Base-by-base conservation (phyloP, 2,113 vertebrate species). In the Varanus komodoensis region DNA sequence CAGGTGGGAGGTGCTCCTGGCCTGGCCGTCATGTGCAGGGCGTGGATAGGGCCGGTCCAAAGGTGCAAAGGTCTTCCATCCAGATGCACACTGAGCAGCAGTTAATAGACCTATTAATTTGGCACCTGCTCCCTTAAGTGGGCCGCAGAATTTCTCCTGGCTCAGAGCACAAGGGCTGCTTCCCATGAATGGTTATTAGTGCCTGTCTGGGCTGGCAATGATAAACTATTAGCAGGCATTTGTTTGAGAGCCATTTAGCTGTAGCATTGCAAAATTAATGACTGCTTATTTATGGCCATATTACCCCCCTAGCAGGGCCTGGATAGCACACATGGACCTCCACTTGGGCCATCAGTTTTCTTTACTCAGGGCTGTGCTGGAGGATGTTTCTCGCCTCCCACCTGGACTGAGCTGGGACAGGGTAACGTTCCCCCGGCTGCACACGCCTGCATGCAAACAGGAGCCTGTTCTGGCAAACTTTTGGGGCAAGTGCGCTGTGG, bases 321-420 rank as follows among this genome's bases (percentile, higher is more conserved):
- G 94, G 92, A 91, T 95, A 95, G 95, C 87, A 93, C 94, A 91
- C 93, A 89, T 1, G 73, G 95, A 88, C 83, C 92, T 95, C 94
- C 91, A 92, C 78, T 89, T 95, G 93, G 95, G 50, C 71, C 92
- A 94, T 96, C 94, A 77, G 91, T 96, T 93, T 94, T 91, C 57
- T 61, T 54, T 90, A 25, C 87, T 0, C 7, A 82, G 87, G 71
- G 79, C 5, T 1, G 29, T 87, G 87, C 92, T 92, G 91, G 75
- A 91, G 82, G 29, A 91, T 83, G 92, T 84, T 23, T 82, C 84
- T 81, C 88, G 91, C 90, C 94, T 93, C 92, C 73, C n/a, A 29
- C 17, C 1, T 38, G 80, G 17, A 32, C 19, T 61, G 19, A 82
- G 52, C 2, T 54, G 17, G 17, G 34, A 61, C 2, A 17, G 15